Evolutionary conservation across 92 coral and sea anemone genomes (phyloP).

Genomic region (Bergia sp.): DNA sequence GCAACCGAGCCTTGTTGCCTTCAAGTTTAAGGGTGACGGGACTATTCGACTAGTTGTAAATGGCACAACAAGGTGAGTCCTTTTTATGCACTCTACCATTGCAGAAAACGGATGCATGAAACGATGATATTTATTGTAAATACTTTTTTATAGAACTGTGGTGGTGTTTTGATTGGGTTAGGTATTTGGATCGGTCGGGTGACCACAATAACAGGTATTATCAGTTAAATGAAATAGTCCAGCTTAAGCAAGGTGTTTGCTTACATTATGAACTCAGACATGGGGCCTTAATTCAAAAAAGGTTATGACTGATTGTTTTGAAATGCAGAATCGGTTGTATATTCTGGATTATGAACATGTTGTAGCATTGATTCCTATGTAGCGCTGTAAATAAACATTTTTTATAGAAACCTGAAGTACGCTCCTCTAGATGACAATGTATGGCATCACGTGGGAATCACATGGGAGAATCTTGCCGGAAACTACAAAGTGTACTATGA

Average conservation of each 20-base stretch:
- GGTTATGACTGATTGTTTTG: no score
- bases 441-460: constrained; percentile 72
- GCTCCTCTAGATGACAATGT: constrained; percentile 1
- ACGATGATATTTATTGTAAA: no score
- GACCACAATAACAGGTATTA: no score
- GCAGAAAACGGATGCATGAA: neutral
- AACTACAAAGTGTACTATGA: constrained; percentile 49
- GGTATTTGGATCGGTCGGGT: no score
- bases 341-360: neutral
- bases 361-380: neutral
- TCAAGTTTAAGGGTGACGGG: constrained; percentile 22
- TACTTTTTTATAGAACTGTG: no score
- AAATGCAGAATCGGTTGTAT: neutral
- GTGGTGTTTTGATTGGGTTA: no score
- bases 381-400: no score
- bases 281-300: no score
- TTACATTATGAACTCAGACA: no score
- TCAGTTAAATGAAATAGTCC: no score
- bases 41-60: neutral
- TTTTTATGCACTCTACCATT: neutral
- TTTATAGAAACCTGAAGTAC: neutral
- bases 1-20: constrained; percentile 6
- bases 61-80: neutral
- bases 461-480: constrained; percentile 64
- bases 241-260: no score